Conservation (phyloP, 2,888 invertebrate genomes). For the Thereva nobilitata region DNA sequence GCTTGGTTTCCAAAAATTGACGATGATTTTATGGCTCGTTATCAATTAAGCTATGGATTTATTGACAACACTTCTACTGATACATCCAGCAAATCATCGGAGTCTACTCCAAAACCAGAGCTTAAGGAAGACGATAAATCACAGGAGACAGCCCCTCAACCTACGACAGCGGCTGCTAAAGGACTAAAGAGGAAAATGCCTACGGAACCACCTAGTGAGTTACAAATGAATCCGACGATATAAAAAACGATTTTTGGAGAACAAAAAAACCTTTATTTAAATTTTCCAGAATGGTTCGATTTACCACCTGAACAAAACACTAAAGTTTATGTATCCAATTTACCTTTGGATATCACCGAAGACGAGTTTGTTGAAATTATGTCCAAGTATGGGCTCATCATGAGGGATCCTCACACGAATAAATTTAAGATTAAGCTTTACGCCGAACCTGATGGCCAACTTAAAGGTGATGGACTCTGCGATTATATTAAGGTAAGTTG, state of each 20-base stretch:
- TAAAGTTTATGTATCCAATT: slow-evolving; percentile 92
- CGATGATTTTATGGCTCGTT: slow-evolving; percentile 93
- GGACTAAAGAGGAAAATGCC: slow-evolving; percentile 55
- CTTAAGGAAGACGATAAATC: neutral
- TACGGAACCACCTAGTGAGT: slow-evolving; percentile 27
- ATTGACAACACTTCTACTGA: slow-evolving; percentile 63
- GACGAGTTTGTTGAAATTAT: slow-evolving; percentile 90
- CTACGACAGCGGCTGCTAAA: slow-evolving; percentile 16
- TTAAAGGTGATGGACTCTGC: slow-evolving; percentile 96
- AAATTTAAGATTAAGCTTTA: slow-evolving; percentile 93
- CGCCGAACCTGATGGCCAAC: slow-evolving; percentile 74
- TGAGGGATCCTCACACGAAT: slow-evolving; percentile 78
- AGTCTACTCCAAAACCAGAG: slow-evolving; percentile 37
- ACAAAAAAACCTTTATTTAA: slow-evolving; percentile 20
- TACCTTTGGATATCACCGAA: slow-evolving; percentile 86
- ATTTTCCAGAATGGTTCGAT: slow-evolving; percentile 84
- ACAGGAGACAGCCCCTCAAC: neutral
- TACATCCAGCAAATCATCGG: slow-evolving; percentile 44
- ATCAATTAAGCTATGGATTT: slow-evolving; percentile 95
- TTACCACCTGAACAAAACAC: slow-evolving; percentile 85
- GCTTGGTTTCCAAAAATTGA: slow-evolving; percentile 98
- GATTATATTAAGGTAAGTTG: slow-evolving; percentile 85
- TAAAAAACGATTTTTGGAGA: neutral
- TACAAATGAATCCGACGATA: neutral
- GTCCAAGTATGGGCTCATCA: slow-evolving; percentile 94